phyloP scores from a whole-genome alignment of 2,888 invertebrate genomes.

The Eristalinus aeneus region DNA sequence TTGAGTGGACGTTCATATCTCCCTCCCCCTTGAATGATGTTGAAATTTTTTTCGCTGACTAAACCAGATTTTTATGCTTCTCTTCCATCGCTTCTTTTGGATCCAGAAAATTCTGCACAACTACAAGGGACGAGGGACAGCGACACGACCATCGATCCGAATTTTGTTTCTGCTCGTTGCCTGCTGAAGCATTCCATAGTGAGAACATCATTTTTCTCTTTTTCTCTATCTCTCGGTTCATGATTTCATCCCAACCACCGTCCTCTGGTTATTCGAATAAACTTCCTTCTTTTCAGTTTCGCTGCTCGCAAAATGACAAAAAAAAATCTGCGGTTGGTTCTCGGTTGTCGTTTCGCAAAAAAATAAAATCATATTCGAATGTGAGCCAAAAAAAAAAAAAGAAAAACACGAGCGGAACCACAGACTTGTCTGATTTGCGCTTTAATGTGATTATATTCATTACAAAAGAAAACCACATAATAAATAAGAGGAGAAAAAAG shows the following conservation, averaged over 20 bases:
- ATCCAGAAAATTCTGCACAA: neutral
- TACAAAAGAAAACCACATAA: slow-evolving; percentile 66
- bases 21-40: slow-evolving; percentile 16
- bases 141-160: slow-evolving; percentile 15
- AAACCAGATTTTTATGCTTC: slow-evolving; percentile 49
- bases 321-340: slow-evolving; percentile 18
- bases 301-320: neutral
- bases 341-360: slow-evolving; percentile 40
- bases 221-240: neutral
- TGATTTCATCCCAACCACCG: neutral
- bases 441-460: slow-evolving; percentile 67
- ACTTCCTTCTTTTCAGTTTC: neutral
- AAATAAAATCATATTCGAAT: slow-evolving; percentile 32
- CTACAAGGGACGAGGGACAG: neutral
- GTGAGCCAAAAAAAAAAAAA: slow-evolving; percentile 3
- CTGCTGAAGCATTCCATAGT: slow-evolving; percentile 30
- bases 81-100: neutral
- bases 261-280: neutral
- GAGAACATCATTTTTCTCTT: slow-evolving; percentile 55
- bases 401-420: slow-evolving; percentile 31
- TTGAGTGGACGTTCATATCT: neutral
- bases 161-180: slow-evolving; percentile 31
- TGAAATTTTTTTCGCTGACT: slow-evolving; percentile 63
- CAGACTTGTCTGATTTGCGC: slow-evolving; percentile 68
- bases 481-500: slow-evolving; percentile 7